Percentiles rank a stretch among this genome's conserved stretches.
Evolutionary conservation across 53 echinoderm and acorn worm species (phyloP).

Genomic region (Astropecten irregularis): DNA sequence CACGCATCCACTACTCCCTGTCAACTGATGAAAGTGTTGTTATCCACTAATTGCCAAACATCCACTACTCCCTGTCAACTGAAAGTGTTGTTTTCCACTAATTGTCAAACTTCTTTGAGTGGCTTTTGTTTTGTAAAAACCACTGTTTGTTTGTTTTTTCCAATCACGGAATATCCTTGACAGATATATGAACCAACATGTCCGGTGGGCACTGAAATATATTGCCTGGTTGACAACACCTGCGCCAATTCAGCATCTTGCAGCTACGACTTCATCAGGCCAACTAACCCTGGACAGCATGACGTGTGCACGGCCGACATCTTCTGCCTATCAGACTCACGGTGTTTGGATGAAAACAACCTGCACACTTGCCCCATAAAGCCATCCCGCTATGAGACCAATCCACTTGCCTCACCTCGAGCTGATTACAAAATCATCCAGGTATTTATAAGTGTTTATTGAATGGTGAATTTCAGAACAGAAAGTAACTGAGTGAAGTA

Average conservation of each 20-base stretch:
- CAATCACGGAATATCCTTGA: too few species aligned
- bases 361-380: not conserved
- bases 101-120: too few species aligned
- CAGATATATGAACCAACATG: slow-evolving; percentile 30
- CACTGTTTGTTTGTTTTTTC: too few species aligned
- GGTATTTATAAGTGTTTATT: slow-evolving; percentile 5
- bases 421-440: slow-evolving; percentile 29
- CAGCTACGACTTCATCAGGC: slow-evolving; percentile 15
- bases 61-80: too few species aligned
- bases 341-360: not conserved
- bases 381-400: slow-evolving; percentile 7
- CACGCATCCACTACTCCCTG: too few species aligned
- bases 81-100: too few species aligned
- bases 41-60: too few species aligned
- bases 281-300: not conserved
- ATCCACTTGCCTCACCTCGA: not conserved
- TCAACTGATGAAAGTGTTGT: too few species aligned
- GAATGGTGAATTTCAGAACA: too few species aligned
- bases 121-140: too few species aligned
- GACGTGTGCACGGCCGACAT: slow-evolving; percentile 4
- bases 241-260: not conserved
- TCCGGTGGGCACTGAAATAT: not conserved
- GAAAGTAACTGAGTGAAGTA: too few species aligned
- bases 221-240: slow-evolving; percentile 7
- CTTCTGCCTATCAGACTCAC: slow-evolving; percentile 14